Base-by-base conservation (phyloP, 2,113 vertebrate genomes). In the Silurus meridionalis region DNA sequence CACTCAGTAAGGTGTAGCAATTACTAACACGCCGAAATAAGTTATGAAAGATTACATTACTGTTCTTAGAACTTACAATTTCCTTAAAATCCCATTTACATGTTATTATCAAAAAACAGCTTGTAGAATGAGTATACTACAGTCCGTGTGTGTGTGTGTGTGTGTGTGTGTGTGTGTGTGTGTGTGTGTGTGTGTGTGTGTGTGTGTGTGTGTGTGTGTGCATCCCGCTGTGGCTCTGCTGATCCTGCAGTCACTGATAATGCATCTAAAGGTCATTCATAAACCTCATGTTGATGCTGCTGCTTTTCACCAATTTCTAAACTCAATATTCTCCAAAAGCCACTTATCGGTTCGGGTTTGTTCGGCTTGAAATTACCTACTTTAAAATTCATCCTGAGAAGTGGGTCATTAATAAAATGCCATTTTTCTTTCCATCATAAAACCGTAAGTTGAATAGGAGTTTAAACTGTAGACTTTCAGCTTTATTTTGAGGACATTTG, bases 201-300 rank as follows among this genome's bases (percentile, higher is more conserved):
- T 80, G 61, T 63, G 55, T 84, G 77, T 50, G 82, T 25, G 64
- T 14, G 53, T 50, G 87, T 19, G 69, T 61, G 63, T 50, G 37
- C 37, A 37, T 37, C 25, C 28, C 13, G 14, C 50, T 11, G 50
- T 77, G 58, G 58, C 69, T 46, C 58, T 66, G 78, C 55, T 52
- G 75, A 37, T 85, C 92, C 90, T 90, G 90, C 85, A 80, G 90
- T 77, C 48, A 66, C 80, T 91, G 88, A 90, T 90, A 92, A 91
- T 83, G 80, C 90, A 88, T 89, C 87, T 83, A 91, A 93, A 93
- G 92, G 93, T 88, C 93, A 92, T 87, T 93, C 91, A n/a, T n/a
- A 93, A 90, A 89, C 58, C 52, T 83, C 87, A 82, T 86, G 89
- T 84, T 89, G 81, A 48, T 64, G 85, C 83, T 23, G 83, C 80